Conservation (phyloP, 2,888 invertebrate species). For the Carabus problematicus region DNA sequence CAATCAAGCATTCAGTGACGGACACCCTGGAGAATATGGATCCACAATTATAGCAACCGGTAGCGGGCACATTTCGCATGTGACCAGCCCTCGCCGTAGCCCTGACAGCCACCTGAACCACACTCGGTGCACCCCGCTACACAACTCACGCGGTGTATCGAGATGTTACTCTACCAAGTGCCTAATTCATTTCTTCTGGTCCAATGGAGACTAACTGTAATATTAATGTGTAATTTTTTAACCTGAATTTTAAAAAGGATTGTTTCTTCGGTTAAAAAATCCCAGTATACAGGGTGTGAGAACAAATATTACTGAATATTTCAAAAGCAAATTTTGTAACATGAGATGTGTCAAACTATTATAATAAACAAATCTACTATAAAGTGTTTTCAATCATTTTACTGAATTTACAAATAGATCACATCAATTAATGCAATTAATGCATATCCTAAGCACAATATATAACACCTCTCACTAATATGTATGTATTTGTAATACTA, state of each 20-base stretch:
- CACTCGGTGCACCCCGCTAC: slow-evolving; percentile 25
- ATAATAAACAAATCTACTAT: slow-evolving; percentile 49
- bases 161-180: slow-evolving; percentile 58
- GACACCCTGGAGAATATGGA: slow-evolving; percentile 45
- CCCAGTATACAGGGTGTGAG: slow-evolving; percentile 58
- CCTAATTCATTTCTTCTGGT: slow-evolving; percentile 61
- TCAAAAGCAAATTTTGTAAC: slow-evolving; percentile 59
- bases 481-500: no score
- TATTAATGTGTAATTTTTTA: slow-evolving; percentile 60
- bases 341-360: slow-evolving; percentile 60
- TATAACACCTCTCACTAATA: no score
- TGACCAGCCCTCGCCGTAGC: slow-evolving; percentile 46
- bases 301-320: slow-evolving; percentile 52
- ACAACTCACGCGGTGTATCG: slow-evolving; percentile 27
- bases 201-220: slow-evolving; percentile 61
- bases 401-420: no score
- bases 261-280: slow-evolving; percentile 58
- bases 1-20: slow-evolving; percentile 46
- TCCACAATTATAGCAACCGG: slow-evolving; percentile 56
- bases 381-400: slow-evolving; percentile 11
- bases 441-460: no score
- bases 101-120: slow-evolving; percentile 53
- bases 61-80: slow-evolving; percentile 43
- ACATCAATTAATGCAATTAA: no score
- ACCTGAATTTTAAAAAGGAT: slow-evolving; percentile 57